A percentile compares a stretch with the other conserved stretches of the same genome.
phyloP scores from a whole-genome alignment of 2,797 vertebrate genomes.

The Anomalospiza imberbis region DNA sequence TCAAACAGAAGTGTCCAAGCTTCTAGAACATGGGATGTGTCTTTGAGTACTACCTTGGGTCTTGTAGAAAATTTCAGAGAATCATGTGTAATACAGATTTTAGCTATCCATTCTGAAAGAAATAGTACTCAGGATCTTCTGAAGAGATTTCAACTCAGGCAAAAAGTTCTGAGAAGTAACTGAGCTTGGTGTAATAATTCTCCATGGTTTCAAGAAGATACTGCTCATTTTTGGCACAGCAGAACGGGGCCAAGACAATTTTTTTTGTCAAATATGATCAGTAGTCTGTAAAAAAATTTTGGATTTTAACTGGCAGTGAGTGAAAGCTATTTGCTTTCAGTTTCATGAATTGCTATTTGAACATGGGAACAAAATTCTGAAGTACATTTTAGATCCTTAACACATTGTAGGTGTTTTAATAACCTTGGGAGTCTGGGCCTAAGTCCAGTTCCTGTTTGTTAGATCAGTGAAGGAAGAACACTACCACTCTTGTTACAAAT shows the following conservation, averaged over 20 bases:
- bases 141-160: neutral
- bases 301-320: neutral
- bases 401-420: neutral
- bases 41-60: neutral
- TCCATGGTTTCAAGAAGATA: neutral
- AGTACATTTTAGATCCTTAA: neutral
- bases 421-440: neutral
- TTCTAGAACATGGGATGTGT: neutral
- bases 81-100: neutral
- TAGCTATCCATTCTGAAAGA: neutral
- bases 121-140: neutral
- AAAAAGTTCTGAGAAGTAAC: neutral
- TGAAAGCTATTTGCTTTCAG: neutral
- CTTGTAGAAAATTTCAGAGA: neutral
- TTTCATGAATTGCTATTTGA: neutral
- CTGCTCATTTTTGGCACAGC: neutral
- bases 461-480: neutral
- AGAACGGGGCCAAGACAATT: neutral
- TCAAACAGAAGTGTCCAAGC: neutral
- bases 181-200: neutral
- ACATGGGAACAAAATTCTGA: neutral
- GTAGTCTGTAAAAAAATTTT: neutral
- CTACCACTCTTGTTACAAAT: neutral
- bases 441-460: slow-evolving; percentile 4
- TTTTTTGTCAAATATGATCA: neutral